Base-by-base conservation (phyloP, 2,797 vertebrate species). In the Etheostoma perlongum region DNA sequence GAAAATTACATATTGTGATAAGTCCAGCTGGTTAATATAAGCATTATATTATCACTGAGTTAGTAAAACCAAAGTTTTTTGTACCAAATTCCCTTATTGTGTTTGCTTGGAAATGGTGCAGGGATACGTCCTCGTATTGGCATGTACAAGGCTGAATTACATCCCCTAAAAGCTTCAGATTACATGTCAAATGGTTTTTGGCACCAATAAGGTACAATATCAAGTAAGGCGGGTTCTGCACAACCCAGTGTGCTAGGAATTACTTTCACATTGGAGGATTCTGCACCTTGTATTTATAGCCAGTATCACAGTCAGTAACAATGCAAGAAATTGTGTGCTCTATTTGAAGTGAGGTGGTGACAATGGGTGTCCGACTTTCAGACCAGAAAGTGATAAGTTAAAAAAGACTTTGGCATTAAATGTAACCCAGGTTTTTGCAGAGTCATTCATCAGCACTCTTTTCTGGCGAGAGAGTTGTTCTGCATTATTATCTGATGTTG, bases 21-120 rank as follows among this genome's bases (percentile, higher is more conserved):
- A 61, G 3, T 49, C 36, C 42, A 52, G 23, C 59, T 23, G 42
- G 57, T 65, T 79, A 42, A 64, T 54, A 49, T 60, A 71, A 44
- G 36, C 2, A 11, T n/a, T 51, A 11, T 12, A 12, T 40, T 40
- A 12, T 30, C 9, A 60, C 25, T 40, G 51, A 74, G 42, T 61
- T 19, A 52, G 12, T 66, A 55, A 74, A 67, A 74, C 51, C n/a
- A 48, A 68, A 46, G 13, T 19, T 58, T 21, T 60, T 30, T 15
- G 47, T 10, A 13, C 18, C 7, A 73, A 54, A 59, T 27, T 23
- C 18, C 13, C 19, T 54, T 5, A 53, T 23, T 51, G 49, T 61
- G 49, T 72, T 72, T 71, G 4, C 59, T 67, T 15, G 12, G 51
- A 18, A 11, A 36, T 40, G 10, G 59, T 10, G 2, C 52, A n/a